A percentile compares a stretch with the other conserved stretches of the same genome.
Conservation (phyloP, 1,140 invertebrate species). For the Drosophila littoralis region DNA sequence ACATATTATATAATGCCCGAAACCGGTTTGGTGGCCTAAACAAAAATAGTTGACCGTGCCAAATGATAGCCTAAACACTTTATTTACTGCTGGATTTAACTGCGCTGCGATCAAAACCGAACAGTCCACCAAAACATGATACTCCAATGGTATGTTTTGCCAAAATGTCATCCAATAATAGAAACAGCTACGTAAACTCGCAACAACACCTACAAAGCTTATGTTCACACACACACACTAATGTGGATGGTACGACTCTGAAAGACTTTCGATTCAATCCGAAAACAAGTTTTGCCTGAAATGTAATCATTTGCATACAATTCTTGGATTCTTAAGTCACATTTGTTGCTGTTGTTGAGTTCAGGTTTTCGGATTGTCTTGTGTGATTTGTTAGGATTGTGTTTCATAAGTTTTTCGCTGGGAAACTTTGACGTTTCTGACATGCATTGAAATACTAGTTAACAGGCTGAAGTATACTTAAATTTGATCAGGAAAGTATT, state of each 20-base stretch:
- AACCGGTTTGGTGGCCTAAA: conserved; percentile 12
- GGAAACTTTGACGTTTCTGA: conserved; percentile 45
- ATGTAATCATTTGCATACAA: conserved; percentile 66
- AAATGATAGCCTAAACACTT: conserved; percentile 26
- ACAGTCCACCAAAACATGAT: conserved; percentile 19
- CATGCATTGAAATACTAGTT: conserved; percentile 40
- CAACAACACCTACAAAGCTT: conserved; percentile 31
- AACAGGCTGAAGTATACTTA: not conserved
- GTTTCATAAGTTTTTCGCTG: conserved; percentile 31
- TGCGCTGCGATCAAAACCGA: conserved; percentile 52
- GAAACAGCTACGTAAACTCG: conserved; percentile 24
- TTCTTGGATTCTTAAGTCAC: conserved; percentile 49
- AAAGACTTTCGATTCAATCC: conserved; percentile 8
- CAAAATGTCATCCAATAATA: conserved; percentile 33
- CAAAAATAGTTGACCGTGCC: conserved; percentile 29
- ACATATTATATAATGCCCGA: conserved; percentile 10
- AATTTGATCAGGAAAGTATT: not conserved
- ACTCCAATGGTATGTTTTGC: conserved; percentile 65
- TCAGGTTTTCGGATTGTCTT: conserved; percentile 29
- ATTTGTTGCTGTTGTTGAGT: conserved; percentile 31
- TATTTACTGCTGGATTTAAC: conserved; percentile 43
- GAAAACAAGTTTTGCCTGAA: conserved; percentile 60
- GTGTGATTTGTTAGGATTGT: conserved; percentile 26
- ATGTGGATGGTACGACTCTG: conserved; percentile 17
- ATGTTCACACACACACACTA: conserved; percentile 12